Percentiles rank a stretch among this genome's conserved stretches.
Conservation (phyloP, 2,113 vertebrate genomes). For the Pteronura brasiliensis region DNA sequence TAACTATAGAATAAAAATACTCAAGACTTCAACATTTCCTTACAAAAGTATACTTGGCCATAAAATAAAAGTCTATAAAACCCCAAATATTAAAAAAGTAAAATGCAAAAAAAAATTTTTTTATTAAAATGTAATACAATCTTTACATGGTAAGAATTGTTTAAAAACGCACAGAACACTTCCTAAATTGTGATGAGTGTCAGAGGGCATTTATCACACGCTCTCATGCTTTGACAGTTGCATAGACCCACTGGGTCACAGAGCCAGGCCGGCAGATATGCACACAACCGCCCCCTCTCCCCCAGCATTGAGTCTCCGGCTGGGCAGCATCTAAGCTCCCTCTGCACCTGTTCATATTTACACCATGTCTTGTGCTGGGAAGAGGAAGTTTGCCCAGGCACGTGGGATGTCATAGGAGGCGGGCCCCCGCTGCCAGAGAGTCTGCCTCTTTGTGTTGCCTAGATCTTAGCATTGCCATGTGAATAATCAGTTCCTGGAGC, state of each 20-base stretch:
- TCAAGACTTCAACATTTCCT: slow-evolving; percentile 67
- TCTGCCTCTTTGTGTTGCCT: background rate
- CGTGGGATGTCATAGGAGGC: background rate
- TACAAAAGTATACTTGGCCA: slow-evolving; percentile 81
- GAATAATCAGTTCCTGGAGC: background rate
- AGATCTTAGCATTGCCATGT: background rate
- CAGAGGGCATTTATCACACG: background rate
- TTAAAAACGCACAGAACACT: slow-evolving; percentile 62
- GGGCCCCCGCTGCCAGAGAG: background rate
- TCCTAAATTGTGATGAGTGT: background rate
- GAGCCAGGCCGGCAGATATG: background rate
- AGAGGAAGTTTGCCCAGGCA: background rate
- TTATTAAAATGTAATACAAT: slow-evolving; percentile 73
- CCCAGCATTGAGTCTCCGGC: background rate
- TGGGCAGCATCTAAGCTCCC: background rate
- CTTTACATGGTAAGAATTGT: slow-evolving; percentile 61
- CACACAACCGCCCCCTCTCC: rapidly evolving
- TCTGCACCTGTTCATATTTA: background rate
- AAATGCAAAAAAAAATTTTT: slow-evolving; percentile 73
- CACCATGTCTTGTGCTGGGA: background rate
- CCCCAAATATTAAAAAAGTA: slow-evolving; percentile 80
- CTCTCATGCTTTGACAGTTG: background rate
- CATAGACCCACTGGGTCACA: background rate
- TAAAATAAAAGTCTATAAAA: slow-evolving; percentile 83
- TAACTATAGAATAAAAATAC: slow-evolving; percentile 78